Evolutionary conservation across 2,797 vertebrate species (phyloP), one percentile per base, ranked within the genome.

Genomic region (Halcyon leucocephala): DNA sequence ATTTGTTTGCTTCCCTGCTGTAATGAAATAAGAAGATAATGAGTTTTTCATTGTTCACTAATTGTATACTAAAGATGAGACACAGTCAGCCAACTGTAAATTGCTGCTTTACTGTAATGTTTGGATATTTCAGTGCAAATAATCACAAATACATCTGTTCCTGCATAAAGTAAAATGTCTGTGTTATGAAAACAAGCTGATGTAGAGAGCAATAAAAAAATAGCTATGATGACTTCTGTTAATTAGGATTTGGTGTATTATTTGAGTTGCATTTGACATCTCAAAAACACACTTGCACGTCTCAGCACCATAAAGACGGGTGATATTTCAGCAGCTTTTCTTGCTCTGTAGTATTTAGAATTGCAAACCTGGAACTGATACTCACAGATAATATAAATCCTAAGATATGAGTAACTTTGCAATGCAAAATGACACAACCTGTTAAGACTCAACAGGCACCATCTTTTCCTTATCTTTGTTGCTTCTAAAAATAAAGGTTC

Each of bases 121-220:
- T 97, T 97, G 97, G 86, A 86, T 97, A 96, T 97, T 97, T 96
- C 89, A 91, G 89, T 94, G 89, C 89, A 98, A 98, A 97, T 96
- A 98, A 97, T 96, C 96, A 95, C 96, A 98, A 97, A 97, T 97
- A 96, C 97, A 98, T 98, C 98, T 98, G 97, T 97, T 98, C 92
- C 94, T 80, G 89, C 82, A 93, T 95, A 97, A 97, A 98, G 81
- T 88, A 95, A 97, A 98, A 95, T 93, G 87, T 61, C 93, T 97
- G 62, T 95, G 77, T 95, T 98, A 96, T 97, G 96, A 97, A 98
- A 98, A 98, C 94, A 98, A 97, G 91, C 95, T 96, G 95, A 98
- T 90, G 86, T 74, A 90, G 86, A 95, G 72, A 97, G 67, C 87
- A 95, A 97, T 97, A 92, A 96, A 97, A 64, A 97, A 97, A 97